These are phyloP conservation scores for Julus scandinavius DNA, from an alignment of 2,888 invertebrate species.

Conservation along the genomic window DNA sequence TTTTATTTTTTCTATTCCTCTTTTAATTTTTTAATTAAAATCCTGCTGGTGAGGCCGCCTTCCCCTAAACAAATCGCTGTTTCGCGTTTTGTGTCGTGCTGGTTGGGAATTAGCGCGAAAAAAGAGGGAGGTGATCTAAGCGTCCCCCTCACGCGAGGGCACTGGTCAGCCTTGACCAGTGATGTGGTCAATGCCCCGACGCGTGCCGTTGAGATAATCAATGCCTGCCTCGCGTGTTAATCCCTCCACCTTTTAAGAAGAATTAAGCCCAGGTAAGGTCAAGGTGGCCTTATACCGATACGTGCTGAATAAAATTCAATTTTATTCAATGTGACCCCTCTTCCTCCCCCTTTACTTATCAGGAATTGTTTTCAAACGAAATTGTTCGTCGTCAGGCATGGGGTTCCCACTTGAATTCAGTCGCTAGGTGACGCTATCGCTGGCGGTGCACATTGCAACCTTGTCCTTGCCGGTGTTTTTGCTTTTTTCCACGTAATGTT, in stretches of 20 bases:
- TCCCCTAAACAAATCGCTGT: not conserved
- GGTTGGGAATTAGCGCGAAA: not conserved
- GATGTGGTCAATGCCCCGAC: not conserved
- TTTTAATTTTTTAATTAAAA: conserved; percentile 28
- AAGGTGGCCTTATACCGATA: not conserved
- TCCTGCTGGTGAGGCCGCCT: not conserved
- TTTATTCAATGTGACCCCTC: no score
- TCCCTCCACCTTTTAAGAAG: not conserved
- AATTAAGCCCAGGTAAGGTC: conserved; percentile 23
- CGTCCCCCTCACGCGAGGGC: not conserved
- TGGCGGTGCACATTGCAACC: not conserved
- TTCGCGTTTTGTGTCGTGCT: not conserved
- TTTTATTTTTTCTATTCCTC: not conserved
- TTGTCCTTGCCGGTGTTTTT: not conserved
- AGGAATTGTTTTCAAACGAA: no score
- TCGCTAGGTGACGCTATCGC: not conserved
- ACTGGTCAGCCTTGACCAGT: conserved; percentile 16
- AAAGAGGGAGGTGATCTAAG: not conserved
- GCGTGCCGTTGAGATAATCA: not conserved
- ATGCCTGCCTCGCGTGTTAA: not conserved
- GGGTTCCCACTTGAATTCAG: not conserved
- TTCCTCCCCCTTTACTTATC: no score
- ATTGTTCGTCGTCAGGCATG: not conserved
- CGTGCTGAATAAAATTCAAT: not conserved
- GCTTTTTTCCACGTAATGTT: not conserved